Evolutionary conservation across 2,113 vertebrate genomes (phyloP).

Genomic region (Okapia johnstoni): DNA sequence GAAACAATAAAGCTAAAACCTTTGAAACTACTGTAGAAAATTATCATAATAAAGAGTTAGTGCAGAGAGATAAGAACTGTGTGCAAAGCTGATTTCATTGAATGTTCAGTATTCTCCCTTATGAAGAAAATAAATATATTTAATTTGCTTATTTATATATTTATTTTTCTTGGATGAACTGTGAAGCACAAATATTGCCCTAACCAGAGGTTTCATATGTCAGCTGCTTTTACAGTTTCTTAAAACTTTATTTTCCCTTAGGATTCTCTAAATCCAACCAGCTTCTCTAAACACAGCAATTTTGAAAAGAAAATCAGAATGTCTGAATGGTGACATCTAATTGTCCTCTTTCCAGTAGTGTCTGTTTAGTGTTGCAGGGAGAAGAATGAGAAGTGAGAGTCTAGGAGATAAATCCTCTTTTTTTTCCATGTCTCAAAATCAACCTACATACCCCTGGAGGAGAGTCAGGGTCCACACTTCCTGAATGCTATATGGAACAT

Average conservation of each 20-base stretch:
- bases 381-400: neutral
- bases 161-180: neutral
- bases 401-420: neutral
- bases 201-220: neutral
- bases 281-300: neutral
- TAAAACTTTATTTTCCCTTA: neutral
- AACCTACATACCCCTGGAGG: fast-evolving
- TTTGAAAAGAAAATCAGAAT: neutral
- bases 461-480: fast-evolving
- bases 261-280: neutral
- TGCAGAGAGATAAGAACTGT: neutral
- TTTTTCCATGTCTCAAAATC: neutral
- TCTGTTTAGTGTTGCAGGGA: neutral
- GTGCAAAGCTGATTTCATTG: neutral
- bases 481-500: neutral
- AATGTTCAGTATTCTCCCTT: neutral
- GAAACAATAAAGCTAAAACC: neutral
- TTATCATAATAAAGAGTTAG: neutral
- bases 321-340: neutral
- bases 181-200: neutral
- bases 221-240: neutral
- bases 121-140: neutral
- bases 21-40: neutral
- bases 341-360: neutral
- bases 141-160: neutral